These are phyloP conservation scores for Cassiopea xamachana DNA, from an alignment of 30 jellyfish, hydroid and myxozoan genomes.

Conservation along the genomic window DNA sequence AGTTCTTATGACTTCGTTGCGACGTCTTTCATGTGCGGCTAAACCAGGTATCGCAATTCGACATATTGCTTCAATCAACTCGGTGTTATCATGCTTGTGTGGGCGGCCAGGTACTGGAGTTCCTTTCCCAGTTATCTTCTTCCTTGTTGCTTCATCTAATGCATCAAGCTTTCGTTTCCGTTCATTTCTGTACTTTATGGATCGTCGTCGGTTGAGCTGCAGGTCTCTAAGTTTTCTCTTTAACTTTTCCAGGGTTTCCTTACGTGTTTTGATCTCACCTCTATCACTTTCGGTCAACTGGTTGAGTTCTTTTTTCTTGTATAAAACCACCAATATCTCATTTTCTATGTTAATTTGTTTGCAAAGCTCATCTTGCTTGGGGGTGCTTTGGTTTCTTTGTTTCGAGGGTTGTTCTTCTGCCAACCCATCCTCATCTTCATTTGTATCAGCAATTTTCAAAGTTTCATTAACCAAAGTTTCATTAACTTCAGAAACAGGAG, in stretches of 20 bases:
- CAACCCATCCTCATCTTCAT: constrained; percentile 34
- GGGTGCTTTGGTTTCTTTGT: constrained; percentile 36
- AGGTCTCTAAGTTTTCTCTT: constrained; percentile 21
- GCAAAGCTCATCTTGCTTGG: constrained; percentile 36
- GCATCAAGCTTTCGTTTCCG: constrained; percentile 33
- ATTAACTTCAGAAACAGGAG: constrained; percentile 4
- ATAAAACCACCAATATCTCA: constrained; percentile 30
- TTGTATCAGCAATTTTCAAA: constrained; percentile 33
- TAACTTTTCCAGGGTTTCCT: constrained; percentile 35
- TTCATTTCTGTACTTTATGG: constrained; percentile 34
- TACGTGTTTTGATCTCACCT: constrained; percentile 49
- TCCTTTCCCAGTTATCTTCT: constrained; percentile 49
- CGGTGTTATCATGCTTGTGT: constrained; percentile 56
- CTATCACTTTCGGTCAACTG: constrained; percentile 47
- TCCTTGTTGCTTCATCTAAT: constrained; percentile 38
- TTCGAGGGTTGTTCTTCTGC: constrained; percentile 39
- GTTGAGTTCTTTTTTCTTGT: constrained; percentile 15
- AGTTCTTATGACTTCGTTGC: constrained; percentile 69
- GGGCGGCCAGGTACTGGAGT: constrained; percentile 62
- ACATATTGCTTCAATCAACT: constrained; percentile 65
- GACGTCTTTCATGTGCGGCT: constrained; percentile 64
- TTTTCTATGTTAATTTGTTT: constrained; percentile 11
- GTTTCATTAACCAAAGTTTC: not conserved
- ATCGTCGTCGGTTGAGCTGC: constrained; percentile 30
- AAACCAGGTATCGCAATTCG: constrained; percentile 71